Conservation (phyloP, 2,888 invertebrate genomes). For the Charanyca ferruginea region DNA sequence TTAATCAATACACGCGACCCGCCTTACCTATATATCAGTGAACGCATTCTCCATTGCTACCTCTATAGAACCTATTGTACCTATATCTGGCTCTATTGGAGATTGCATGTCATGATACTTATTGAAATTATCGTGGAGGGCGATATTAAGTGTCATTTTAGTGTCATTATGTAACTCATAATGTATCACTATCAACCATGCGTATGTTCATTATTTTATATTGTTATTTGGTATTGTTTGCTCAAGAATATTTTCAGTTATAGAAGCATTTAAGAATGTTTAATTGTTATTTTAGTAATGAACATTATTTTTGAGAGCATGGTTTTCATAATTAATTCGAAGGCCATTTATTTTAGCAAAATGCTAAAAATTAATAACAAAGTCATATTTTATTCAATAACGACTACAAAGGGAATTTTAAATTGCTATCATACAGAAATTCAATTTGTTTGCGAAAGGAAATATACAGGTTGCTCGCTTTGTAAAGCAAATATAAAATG, state of each 20-base stretch:
- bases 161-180: slow-evolving; percentile 14
- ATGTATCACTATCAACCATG: background rate
- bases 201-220: background rate
- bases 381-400: slow-evolving; percentile 55
- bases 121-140: slow-evolving; percentile 25
- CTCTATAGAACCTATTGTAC: slow-evolving; percentile 27
- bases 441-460: slow-evolving; percentile 65
- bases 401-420: slow-evolving; percentile 59
- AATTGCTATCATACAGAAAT: slow-evolving; percentile 64
- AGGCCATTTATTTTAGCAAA: slow-evolving; percentile 8
- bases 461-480: slow-evolving; percentile 54
- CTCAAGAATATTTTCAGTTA: background rate
- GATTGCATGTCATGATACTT: slow-evolving; percentile 37
- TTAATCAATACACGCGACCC: slow-evolving; percentile 70
- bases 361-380: slow-evolving; percentile 31
- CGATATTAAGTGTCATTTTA: slow-evolving; percentile 18
- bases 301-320: background rate
- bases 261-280: background rate
- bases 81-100: slow-evolving; percentile 14
- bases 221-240: background rate
- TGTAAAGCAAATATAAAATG: slow-evolving; percentile 52
- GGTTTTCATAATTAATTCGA: slow-evolving; percentile 24
- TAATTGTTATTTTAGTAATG: background rate
- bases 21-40: slow-evolving; percentile 44
- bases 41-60: slow-evolving; percentile 47